These are phyloP conservation scores for Caenorhabditis imperialis DNA, from an alignment of 2,888 invertebrate species.

Conservation along the genomic window DNA sequence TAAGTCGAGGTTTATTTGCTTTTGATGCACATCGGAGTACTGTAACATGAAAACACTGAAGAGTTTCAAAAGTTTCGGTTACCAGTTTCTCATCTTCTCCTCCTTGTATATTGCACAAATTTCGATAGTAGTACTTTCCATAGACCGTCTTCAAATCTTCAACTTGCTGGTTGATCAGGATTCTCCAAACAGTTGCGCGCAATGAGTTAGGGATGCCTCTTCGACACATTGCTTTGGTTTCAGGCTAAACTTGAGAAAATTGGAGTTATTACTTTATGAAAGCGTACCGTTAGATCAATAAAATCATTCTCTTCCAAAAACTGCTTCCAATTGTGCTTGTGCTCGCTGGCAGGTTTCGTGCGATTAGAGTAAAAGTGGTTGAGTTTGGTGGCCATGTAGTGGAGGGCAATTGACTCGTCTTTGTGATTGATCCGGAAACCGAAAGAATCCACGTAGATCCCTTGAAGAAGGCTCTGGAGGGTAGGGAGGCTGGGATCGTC, in stretches of 20 bases:
- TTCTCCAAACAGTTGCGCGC: conserved; percentile 80
- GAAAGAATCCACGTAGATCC: conserved; percentile 80
- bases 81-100: conserved; percentile 80
- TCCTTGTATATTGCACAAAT: conserved; percentile 79
- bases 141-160: conserved; percentile 79
- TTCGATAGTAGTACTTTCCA: conserved; percentile 80
- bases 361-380: conserved; percentile 58
- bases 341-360: conserved; percentile 77
- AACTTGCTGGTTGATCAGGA: conserved; percentile 79
- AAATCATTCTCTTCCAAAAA: conserved; percentile 76
- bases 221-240: conserved; percentile 79
- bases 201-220: conserved; percentile 80
- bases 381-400: conserved; percentile 81
- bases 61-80: conserved; percentile 35
- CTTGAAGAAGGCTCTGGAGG: conserved; percentile 77
- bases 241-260: conserved; percentile 73
- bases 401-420: conserved; percentile 80
- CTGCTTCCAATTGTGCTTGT: conserved; percentile 79
- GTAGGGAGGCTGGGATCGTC: conserved; percentile 81
- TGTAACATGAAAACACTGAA: neutral
- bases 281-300: conserved; percentile 52
- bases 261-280: conserved; percentile 4
- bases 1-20: conserved; percentile 81
- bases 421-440: conserved; percentile 80
- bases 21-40: conserved; percentile 78